Conservation (phyloP, 2,113 vertebrate genomes). For the Nannobrachium achirus region DNA sequence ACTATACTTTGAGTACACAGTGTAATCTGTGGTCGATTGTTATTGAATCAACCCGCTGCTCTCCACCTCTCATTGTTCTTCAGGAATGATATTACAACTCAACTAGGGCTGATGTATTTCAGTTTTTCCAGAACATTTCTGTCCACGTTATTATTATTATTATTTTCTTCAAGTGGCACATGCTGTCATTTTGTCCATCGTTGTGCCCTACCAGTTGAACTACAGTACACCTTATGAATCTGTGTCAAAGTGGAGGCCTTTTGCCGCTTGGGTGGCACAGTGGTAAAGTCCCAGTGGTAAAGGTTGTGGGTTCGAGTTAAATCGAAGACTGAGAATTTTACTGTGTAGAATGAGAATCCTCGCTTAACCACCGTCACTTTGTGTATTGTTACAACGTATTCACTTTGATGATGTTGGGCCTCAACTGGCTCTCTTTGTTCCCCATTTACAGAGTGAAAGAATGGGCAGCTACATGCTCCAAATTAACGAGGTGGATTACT, state of each 20-base stretch:
- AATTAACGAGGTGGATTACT: no score
- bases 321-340: no score
- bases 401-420: conserved; percentile 32
- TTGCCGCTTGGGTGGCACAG: no score
- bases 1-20: conserved; percentile 25
- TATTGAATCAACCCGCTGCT: not conserved
- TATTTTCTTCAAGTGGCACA: conserved; percentile 45
- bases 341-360: no score
- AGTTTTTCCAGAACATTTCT: conserved; percentile 33
- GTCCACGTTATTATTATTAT: conserved; percentile 27
- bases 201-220: conserved; percentile 16
- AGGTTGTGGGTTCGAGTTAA: no score
- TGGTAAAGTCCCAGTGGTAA: no score
- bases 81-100: conserved; percentile 14
- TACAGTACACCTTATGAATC: conserved; percentile 29
- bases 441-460: conserved; percentile 13
- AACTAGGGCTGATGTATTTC: conserved; percentile 23
- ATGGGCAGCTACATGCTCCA: no score
- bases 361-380: no score
- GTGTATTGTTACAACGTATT: no score
- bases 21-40: conserved; percentile 37
- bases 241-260: conserved; percentile 32
- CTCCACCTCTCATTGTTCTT: conserved; percentile 14
- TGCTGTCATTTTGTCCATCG: conserved; percentile 30
- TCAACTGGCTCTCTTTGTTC: conserved; percentile 30